Base-by-base conservation (phyloP, 2,113 vertebrate species). In the Forbesichthys agassizii region DNA sequence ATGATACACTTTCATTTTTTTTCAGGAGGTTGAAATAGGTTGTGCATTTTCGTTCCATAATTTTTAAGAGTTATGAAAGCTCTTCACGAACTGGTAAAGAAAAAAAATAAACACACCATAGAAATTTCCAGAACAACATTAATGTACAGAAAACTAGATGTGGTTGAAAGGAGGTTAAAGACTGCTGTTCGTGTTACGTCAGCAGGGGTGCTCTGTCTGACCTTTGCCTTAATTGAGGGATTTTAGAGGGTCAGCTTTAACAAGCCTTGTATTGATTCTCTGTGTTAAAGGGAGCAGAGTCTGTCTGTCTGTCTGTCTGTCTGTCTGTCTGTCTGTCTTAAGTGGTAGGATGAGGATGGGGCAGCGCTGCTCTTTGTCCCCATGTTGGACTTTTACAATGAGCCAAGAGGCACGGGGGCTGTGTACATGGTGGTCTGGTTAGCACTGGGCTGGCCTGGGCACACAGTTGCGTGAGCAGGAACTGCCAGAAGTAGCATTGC, bases 171-270 rank as follows among this genome's bases (percentile, higher is more conserved):
- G 18, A 13, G n/a, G 8, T 3, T 64, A 55, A 1, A 3, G 54
- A 59, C 77, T 78, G 68, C 59, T 79, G 55, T 52, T 78, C 69
- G 87, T 83, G 61, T 64, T 5, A 13, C 75, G 66, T 79, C 78
- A 64, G 52, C 47, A 77, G 81, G 70, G 77, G 79, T 67, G 71
- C 69, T 66, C 68, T 20, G 74, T 67, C 79, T 65, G 60, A 61
- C 61, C 49, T 49, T 52, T 56, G 64, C 69, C 74, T 65, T 79
- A 74, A 66, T 61, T 48, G 79, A 73, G 82, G 66, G 61, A 68
- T 89, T 88, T 82, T 79, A 84, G 73, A 86, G 84, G 82, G 80
- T 82, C 80, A 76, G 10, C 73, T 88, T 84, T 86, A 91, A 91
- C 86, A 88, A 89, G 86, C 57, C 52, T 58, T 27, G 69, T 77